phyloP scores from a whole-genome alignment of 2,113 vertebrate genomes.

The Copsychus sechellarum region DNA sequence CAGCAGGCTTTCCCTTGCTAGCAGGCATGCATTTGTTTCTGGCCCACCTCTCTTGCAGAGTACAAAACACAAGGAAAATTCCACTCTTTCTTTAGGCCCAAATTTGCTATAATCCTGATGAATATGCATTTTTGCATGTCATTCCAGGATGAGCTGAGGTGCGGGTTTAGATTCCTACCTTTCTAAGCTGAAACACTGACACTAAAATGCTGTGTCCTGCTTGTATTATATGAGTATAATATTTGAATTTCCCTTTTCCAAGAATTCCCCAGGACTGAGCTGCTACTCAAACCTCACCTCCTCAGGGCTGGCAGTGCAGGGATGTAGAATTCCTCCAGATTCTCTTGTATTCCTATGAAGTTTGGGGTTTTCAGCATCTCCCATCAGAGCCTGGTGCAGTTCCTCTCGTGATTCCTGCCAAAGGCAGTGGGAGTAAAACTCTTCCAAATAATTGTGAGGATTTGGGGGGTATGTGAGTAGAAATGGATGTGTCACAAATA shows the following conservation, averaged over 20 bases:
- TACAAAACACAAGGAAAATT: slow-evolving; percentile 32
- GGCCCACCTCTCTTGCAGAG: slow-evolving; percentile 19
- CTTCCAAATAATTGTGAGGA: neutral
- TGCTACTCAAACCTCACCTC: neutral
- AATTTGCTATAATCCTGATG: slow-evolving; percentile 28
- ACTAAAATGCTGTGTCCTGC: neutral
- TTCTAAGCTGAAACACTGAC: neutral
- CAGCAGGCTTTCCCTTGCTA: slow-evolving; percentile 55
- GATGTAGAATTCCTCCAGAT: neutral
- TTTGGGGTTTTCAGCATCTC: neutral
- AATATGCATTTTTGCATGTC: neutral
- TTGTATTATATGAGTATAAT: accelerated
- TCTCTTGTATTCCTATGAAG: neutral
- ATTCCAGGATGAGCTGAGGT: neutral
- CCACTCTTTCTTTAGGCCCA: slow-evolving; percentile 9
- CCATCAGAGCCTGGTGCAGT: neutral
- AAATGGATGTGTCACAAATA: neutral
- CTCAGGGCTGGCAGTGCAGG: neutral
- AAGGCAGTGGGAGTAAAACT: neutral
- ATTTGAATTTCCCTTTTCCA: neutral
- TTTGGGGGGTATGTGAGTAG: neutral
- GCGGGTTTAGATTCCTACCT: neutral
- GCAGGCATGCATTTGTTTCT: slow-evolving; percentile 37
- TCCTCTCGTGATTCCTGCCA: neutral
- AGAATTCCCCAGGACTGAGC: neutral